A percentile compares a stretch with the other conserved stretches of the same genome.
These are phyloP conservation scores for Phalanger gymnotis DNA, from an alignment of 2,797 vertebrate species.

Conservation along the genomic window DNA sequence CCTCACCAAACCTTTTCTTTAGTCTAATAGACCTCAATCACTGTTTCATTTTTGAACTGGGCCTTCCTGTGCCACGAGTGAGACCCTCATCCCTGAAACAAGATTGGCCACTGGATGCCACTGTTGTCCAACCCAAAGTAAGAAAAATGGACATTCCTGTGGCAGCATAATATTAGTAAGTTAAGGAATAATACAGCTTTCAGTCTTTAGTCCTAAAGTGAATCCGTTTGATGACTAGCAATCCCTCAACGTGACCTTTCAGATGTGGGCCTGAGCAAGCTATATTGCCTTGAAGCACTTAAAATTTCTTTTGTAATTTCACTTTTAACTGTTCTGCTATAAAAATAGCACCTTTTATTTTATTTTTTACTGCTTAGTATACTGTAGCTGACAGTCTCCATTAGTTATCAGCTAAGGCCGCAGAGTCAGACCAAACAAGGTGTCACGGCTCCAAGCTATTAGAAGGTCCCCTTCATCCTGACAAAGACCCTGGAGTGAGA, in stretches of 20 bases:
- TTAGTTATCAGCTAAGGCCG: conserved; percentile 74
- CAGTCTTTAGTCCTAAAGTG: not conserved
- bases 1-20: conserved; percentile 39
- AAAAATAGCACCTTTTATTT: conserved; percentile 32
- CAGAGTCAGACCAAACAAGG: conserved; percentile 68
- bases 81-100: conserved; percentile 55
- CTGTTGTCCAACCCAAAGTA: conserved; percentile 82
- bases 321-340: conserved; percentile 57
- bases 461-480: conserved; percentile 71
- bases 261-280: conserved; percentile 35
- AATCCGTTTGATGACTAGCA: not conserved
- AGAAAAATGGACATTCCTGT: conserved; percentile 69
- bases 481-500: conserved; percentile 74
- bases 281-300: conserved; percentile 37
- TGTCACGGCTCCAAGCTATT: conserved; percentile 60
- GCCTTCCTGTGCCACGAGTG: not conserved
- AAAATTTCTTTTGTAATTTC: conserved; percentile 51
- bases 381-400: conserved; percentile 71
- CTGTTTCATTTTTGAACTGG: conserved; percentile 2
- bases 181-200: conserved; percentile 56
- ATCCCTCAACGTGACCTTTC: not conserved
- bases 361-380: not conserved
- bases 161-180: conserved; percentile 72
- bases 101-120: conserved; percentile 85
- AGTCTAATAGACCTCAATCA: not conserved